These are phyloP conservation scores for Dioctria linearis DNA, from an alignment of 2,888 invertebrate genomes.

Conservation along the genomic window DNA sequence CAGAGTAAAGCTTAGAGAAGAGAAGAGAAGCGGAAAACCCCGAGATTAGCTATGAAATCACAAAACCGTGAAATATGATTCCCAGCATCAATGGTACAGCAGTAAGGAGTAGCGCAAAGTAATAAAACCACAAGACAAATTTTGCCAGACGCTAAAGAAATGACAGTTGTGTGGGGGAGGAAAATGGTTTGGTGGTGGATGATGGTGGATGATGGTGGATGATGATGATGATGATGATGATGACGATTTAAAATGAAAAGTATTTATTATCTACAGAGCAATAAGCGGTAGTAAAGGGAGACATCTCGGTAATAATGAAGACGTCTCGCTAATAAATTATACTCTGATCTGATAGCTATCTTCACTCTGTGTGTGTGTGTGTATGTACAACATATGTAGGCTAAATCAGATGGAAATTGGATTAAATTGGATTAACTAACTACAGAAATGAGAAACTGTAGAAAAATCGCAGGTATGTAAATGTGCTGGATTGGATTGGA, in stretches of 20 bases:
- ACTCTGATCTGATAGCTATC: no score
- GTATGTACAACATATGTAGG: neutral
- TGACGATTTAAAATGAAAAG: no score
- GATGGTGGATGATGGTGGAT: neutral
- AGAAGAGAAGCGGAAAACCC: neutral
- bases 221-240: no score
- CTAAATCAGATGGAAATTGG: neutral
- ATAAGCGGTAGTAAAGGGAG: no score
- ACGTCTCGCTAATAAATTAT: no score
- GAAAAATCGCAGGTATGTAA: no score
- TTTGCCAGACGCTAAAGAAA: neutral
- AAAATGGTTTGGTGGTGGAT: neutral
- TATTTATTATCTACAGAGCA: neutral
- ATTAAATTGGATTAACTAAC: neutral
- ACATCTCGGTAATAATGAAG: neutral
- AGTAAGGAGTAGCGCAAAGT: neutral
- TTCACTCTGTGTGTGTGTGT: no score
- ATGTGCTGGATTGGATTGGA: no score
- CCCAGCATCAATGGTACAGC: slow-evolving; percentile 11
- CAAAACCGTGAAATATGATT: slow-evolving; percentile 57
- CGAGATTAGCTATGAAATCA: slow-evolving; percentile 56
- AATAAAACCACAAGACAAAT: slow-evolving; percentile 4
- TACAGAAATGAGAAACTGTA: no score
- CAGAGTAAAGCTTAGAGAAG: neutral
- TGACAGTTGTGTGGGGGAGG: neutral